These are phyloP conservation scores for Nannoperca australis DNA, from an alignment of 2,797 vertebrate genomes.

Conservation along the genomic window DNA sequence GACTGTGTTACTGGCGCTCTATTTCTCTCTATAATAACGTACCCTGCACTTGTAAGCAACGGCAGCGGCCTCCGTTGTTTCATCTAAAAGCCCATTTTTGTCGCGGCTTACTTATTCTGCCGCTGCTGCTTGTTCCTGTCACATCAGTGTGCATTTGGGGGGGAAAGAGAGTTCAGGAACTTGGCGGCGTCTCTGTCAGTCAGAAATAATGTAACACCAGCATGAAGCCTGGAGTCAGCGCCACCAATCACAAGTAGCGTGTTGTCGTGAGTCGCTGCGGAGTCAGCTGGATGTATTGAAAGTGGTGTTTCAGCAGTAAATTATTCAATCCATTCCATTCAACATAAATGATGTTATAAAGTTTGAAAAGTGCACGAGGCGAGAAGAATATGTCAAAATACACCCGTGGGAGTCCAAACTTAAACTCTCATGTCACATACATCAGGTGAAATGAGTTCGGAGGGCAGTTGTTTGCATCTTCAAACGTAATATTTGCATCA, in stretches of 20 bases:
- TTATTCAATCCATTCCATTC: conserved; percentile 6
- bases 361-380: not conserved
- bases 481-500: not conserved
- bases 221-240: conserved; percentile 37
- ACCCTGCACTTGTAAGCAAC: conserved; percentile 2
- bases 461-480: not conserved
- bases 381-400: not conserved
- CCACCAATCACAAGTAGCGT: conserved; percentile 42
- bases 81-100: conserved; percentile 25
- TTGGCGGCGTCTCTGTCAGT: conserved; percentile 38
- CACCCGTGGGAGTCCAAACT: not conserved
- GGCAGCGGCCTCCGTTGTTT: conserved; percentile 2
- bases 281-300: conserved; percentile 34
- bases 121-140: conserved; percentile 39
- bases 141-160: conserved; percentile 15
- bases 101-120: conserved; percentile 13
- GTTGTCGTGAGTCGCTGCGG: conserved; percentile 19
- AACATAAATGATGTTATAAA: not conserved
- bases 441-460: conserved; percentile 10
- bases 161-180: conserved; percentile 32
- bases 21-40: not conserved
- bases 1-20: not conserved
- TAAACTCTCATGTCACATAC: not conserved
- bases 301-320: not conserved
- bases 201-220: conserved; percentile 27